Evolutionary conservation across 1,140 invertebrate species (phyloP), one percentile per base, ranked within the genome.

Genomic region (Venustaconcha ellipsiformis): DNA sequence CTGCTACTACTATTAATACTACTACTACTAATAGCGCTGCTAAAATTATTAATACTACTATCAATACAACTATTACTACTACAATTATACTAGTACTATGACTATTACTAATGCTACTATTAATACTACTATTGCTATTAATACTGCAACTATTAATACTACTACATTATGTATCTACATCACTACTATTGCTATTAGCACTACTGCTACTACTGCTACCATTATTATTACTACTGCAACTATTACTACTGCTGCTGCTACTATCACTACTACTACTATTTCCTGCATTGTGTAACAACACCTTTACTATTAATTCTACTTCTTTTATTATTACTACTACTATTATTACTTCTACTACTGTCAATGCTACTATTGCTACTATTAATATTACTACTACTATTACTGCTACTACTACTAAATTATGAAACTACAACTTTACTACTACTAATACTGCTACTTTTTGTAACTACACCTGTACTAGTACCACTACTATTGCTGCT

Each of bases 261-360:
- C 23, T 23, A 23, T 23, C 23, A 23, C 23, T 23, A 23, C 23
- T 23, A 1, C 23, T 23, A 23, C 23, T 23, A 23, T 23, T 23
- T 23, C 23, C 23, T 23, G 23, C 1, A 23, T 30, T 30, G 26
- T 30, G 26, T 30, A 4, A 30, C 26, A 3, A 2, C 1, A 30
- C 26, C 26, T 30, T 30, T 30, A 30, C 26, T 60, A 60, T 20
- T 1, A 60, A 15, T 17, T 6, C 63, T 37, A 68, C 23, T 17
- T 69, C 63, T 8, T 26, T 57, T 67, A 69, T 2, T 74, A 74
- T 64, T 67, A 74, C 70, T 72, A 72, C 58, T 13, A 72, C 23
- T 67, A 23, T 37, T 57, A 23, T 18, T 67, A 26, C 55, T 72
- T 66, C 59, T 72, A 48, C 20, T 72, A 23, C 1, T 72, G 57